Evolutionary conservation across 2,113 vertebrate genomes (phyloP).

Genomic region (Mixornis gularis): DNA sequence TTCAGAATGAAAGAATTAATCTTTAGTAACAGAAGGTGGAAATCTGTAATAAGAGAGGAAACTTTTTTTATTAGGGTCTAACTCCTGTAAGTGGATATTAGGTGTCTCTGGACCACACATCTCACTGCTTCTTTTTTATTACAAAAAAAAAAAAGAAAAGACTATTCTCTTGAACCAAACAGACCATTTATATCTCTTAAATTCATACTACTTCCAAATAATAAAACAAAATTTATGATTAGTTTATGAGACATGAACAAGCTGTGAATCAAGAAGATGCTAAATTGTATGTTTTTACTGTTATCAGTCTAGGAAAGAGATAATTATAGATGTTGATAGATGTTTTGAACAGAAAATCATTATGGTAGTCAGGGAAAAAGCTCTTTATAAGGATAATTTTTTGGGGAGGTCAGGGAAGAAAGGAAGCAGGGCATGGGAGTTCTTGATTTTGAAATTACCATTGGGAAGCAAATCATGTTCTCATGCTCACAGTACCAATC

Average conservation of each 20-base stretch:
- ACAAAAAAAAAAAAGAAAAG: too few species aligned
- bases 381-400: neutral
- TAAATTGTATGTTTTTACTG: neutral
- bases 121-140: neutral
- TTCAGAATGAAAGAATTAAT: neutral
- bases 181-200: neutral
- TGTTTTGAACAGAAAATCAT: neutral
- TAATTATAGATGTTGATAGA: neutral
- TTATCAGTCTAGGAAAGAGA: neutral
- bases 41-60: neutral
- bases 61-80: neutral
- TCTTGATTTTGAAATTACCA: neutral
- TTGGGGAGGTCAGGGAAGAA: fast-evolving
- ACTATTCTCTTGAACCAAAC: neutral
- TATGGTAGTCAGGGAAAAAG: fast-evolving
- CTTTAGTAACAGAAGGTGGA: neutral
- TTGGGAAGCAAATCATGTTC: neutral
- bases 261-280: neutral
- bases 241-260: neutral
- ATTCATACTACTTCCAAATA: neutral
- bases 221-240: neutral
- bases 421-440: fast-evolving
- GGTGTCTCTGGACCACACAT: neutral
- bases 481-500: neutral
- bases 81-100: neutral